Conservation (phyloP, 2,113 vertebrate species). For the Accipiter virgatus region DNA sequence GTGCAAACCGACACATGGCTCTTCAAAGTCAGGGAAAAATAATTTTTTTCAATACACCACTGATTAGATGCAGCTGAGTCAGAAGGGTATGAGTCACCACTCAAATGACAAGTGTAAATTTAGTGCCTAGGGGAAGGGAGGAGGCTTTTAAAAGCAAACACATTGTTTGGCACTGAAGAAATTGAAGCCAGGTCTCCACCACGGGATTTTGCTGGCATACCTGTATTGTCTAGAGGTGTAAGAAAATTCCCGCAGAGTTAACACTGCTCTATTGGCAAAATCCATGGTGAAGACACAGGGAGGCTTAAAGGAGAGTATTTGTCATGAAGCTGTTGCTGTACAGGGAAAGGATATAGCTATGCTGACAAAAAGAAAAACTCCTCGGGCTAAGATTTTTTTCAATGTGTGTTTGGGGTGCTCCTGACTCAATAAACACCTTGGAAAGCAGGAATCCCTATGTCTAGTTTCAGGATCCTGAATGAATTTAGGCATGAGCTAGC, state of each 20-base stretch:
- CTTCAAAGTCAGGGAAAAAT: conserved; percentile 41
- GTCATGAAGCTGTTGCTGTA: not conserved
- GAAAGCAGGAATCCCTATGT: not conserved
- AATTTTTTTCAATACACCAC: conserved; percentile 56
- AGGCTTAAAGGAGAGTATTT: not conserved
- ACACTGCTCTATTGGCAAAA: conserved; percentile 7
- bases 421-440: not conserved
- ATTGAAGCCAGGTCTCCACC: conserved; percentile 3
- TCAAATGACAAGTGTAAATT: conserved; percentile 59
- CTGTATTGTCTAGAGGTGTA: conserved; percentile 26
- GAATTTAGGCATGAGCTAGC: not conserved
- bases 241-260: conserved; percentile 34
- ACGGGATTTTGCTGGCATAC: conserved; percentile 34
- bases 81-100: conserved; percentile 64
- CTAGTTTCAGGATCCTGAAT: not conserved
- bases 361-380: rapidly evolving
- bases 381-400: not conserved
- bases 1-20: conserved; percentile 38
- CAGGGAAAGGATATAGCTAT: not conserved
- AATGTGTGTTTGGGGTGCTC: rapidly evolving
- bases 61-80: conserved; percentile 62
- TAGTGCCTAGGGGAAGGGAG: conserved; percentile 39
- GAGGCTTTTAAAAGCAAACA: conserved; percentile 45
- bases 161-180: conserved; percentile 27
- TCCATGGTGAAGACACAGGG: not conserved